These are phyloP conservation scores for Clostera curtula DNA, from an alignment of 2,888 invertebrate species.

Conservation along the genomic window DNA sequence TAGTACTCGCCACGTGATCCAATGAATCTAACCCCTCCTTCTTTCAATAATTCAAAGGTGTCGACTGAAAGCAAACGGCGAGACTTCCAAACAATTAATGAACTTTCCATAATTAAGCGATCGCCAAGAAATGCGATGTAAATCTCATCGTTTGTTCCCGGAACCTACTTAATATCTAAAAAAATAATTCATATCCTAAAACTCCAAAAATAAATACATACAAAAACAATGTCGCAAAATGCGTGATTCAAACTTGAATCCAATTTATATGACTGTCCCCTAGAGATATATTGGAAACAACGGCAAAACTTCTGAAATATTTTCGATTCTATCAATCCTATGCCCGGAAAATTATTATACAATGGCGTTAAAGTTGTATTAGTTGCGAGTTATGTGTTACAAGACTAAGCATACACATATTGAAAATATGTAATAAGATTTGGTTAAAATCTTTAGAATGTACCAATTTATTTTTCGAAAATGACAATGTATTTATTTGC, in stretches of 20 bases:
- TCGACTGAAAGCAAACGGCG: slow-evolving; percentile 36
- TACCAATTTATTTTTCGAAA: too few species aligned
- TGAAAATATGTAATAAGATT: too few species aligned
- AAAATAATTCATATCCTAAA: too few species aligned
- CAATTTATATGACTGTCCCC: slow-evolving; percentile 68
- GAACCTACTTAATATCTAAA: too few species aligned
- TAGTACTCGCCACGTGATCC: slow-evolving; percentile 42
- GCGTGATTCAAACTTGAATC: slow-evolving; percentile 64
- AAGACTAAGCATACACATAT: too few species aligned
- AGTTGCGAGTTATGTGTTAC: too few species aligned
- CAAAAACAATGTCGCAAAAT: slow-evolving; percentile 32
- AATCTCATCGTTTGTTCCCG: too few species aligned
- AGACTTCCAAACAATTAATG: slow-evolving; percentile 51
- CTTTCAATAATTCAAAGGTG: slow-evolving; percentile 52
- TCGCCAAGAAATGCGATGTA: too few species aligned
- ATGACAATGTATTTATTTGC: too few species aligned
- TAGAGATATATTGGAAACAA: slow-evolving; percentile 60
- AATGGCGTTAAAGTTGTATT: slow-evolving; percentile 6
- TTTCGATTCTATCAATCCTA: slow-evolving; percentile 36
- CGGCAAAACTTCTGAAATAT: slow-evolving; percentile 58
- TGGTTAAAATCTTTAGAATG: too few species aligned
- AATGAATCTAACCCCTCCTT: slow-evolving; percentile 37
- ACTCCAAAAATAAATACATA: slow-evolving; percentile 23
- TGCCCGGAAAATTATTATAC: slow-evolving; percentile 10
- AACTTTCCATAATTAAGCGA: slow-evolving; percentile 44